Evolutionary conservation across 2,113 vertebrate genomes (phyloP), one percentile per base, ranked within the genome.

Genomic region (Columba livia): DNA sequence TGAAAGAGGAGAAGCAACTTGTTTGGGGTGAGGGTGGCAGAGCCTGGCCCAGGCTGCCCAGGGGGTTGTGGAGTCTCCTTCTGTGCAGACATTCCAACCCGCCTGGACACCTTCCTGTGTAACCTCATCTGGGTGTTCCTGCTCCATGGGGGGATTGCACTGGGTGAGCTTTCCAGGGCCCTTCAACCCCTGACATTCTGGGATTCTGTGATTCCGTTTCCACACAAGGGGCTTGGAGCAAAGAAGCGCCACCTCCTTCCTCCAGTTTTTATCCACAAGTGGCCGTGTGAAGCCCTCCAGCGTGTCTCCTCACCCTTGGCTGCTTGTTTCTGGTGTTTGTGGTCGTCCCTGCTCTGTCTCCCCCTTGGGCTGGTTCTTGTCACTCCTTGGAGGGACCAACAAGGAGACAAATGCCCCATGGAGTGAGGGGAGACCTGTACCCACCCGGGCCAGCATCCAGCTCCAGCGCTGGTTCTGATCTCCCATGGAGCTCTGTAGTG

Each of bases 401-500:
- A 4, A 53, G 65, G 65, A 44, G 36, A 29, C 1, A 23, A 7
- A 42, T 3, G 18, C 42, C 36, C 31, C 34, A 3, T 3, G 51
- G 83, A 40, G 9, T 2, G 4, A 8, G 2, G 8, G 50, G 73
- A 38, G 24, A 32, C 21, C 40, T 4, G 4, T 21, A 32, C 28
- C 48, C 24, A 3, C 38, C 18, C 0, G 40, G 34, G 28, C 40
- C 16, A 42, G 34, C 0, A 10, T 40, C 75, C 58, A 25, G 38
- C 74, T 65, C 0, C 42, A 0, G 1, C 2, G 4, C 4, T 61
- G 62, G 38, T 12, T 38, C 19, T 15, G 42, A 40, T n/a, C 28
- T 70, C 61, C 28, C 20, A 66, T 40, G 0, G 6, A 42, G 31
- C 57, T 47, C 15, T 25, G 34, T 5, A 4, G 23, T 47, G 5